Base-by-base conservation (phyloP, 2,113 vertebrate genomes). In the Ovis canadensis region DNA sequence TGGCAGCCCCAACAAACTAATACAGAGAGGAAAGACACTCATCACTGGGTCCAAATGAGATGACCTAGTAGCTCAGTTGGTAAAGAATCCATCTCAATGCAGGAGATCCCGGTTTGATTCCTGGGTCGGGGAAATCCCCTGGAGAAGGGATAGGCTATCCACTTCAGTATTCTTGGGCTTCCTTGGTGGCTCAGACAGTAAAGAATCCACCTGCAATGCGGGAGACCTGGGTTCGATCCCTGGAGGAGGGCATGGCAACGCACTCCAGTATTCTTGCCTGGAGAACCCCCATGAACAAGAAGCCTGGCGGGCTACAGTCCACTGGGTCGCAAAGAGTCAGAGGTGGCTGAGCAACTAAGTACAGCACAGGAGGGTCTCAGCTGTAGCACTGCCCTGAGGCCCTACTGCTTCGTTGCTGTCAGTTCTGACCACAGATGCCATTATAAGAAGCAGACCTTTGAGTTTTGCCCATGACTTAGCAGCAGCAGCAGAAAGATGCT, bases 311-410 rank as follows among this genome's bases (percentile, higher is more conserved):
- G 11, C 67, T 71, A 1, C 10, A 23, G 67, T 13, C n/a, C 21
- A 40, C 5, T 12, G 10, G 21, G n/a, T 40, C 0, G 3, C 67
- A 71, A 71, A 71, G 67, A 23, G 67, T 13, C 67, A 71, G n/a
- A 71, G 0, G 17, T 12, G 67, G 21, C n/a, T 36, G 67, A 71
- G 67, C 0, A 0, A 40, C n/a, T 40, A 12, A 71, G 67, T n/a
- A 12, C 67, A 40, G 67, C 19, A 12, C 5, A 23, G 33, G n/a
- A 55, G 60, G 13, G 0, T 23, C 54, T 27, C 10, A 0, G 14
- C 59, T 15, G 59, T 0, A 25, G n/a, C 40, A 2, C 4, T 1
- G 19, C 27, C 50, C 3, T 2, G 0, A 15, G 36, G 27, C 64
- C 31, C 19, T 2, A 3, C 10, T 4, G 6, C 15, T 59, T 50